Conservation (phyloP, 1,140 invertebrate genomes). For the Homalodisca vitripennis region DNA sequence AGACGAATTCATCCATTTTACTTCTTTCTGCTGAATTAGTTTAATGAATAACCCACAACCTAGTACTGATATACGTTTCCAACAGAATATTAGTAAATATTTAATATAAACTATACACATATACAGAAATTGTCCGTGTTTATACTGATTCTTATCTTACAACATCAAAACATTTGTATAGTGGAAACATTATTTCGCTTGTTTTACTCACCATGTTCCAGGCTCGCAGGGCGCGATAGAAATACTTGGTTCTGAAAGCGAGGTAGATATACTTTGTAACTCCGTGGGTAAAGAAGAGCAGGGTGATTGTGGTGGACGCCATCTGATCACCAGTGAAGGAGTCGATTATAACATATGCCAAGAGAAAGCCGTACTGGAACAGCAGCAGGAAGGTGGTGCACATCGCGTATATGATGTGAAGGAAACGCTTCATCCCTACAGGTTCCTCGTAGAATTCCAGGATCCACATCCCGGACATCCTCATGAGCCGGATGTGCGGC, state of each 20-base stretch:
- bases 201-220: slow-evolving; percentile 51
- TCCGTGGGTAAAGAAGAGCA: slow-evolving; percentile 75
- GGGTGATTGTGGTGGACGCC: slow-evolving; percentile 77
- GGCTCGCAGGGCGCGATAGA: slow-evolving; percentile 56
- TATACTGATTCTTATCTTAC: no score
- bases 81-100: no score
- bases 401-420: slow-evolving; percentile 58
- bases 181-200: no score
- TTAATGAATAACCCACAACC: no score
- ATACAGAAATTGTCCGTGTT: no score
- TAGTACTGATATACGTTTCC: no score
- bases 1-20: no score
- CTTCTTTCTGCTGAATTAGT: no score
- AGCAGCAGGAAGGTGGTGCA: slow-evolving; percentile 38
- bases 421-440: slow-evolving; percentile 46
- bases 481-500: slow-evolving; percentile 78
- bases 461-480: slow-evolving; percentile 70
- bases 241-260: slow-evolving; percentile 67
- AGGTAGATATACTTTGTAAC: slow-evolving; percentile 73
- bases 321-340: slow-evolving; percentile 76
- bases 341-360: slow-evolving; percentile 65
- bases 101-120: no score
- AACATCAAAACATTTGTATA: no score
- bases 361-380: slow-evolving; percentile 52
- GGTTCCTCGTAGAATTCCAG: slow-evolving; percentile 67